A percentile compares a stretch with the other conserved stretches of the same genome.
These are phyloP conservation scores for Meloidogyne hapla DNA, from an alignment of 1,140 invertebrate genomes.

Conservation along the genomic window DNA sequence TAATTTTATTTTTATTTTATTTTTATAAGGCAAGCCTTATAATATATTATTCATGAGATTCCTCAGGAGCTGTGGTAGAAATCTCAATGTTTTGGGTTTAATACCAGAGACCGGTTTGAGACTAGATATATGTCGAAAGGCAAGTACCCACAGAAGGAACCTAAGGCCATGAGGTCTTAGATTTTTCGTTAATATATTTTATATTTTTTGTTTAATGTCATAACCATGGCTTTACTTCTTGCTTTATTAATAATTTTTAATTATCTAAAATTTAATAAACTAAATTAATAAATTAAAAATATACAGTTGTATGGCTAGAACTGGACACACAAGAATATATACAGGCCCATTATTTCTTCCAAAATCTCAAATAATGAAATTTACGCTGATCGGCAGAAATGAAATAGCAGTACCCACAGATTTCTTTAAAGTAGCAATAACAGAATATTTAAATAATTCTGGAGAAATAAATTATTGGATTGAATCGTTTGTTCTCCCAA, in stretches of 20 bases:
- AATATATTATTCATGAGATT: too few species aligned
- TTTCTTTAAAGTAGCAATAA: background rate
- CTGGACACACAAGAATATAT: background rate
- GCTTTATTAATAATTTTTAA: background rate
- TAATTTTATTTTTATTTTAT: too few species aligned
- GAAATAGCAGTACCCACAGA: background rate
- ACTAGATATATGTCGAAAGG: too few species aligned
- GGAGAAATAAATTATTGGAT: background rate
- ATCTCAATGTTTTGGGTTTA: too few species aligned
- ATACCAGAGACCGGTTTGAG: too few species aligned
- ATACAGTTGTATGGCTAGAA: background rate
- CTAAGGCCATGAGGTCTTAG: too few species aligned
- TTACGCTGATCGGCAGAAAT: background rate
- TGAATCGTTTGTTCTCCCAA: constrained; percentile 1
- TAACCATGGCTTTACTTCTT: too few species aligned
- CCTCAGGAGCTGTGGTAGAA: too few species aligned
- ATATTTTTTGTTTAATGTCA: too few species aligned
- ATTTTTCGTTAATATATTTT: too few species aligned
- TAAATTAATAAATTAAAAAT: background rate
- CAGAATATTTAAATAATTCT: background rate
- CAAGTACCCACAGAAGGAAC: too few species aligned
- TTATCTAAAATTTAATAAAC: background rate
- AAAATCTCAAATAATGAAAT: background rate
- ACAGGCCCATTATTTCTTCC: background rate
- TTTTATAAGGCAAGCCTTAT: too few species aligned